Percentiles rank a stretch among this genome's conserved stretches.
phyloP scores from a whole-genome alignment of 2,888 invertebrate species.

The Eupithecia subfuscata region DNA sequence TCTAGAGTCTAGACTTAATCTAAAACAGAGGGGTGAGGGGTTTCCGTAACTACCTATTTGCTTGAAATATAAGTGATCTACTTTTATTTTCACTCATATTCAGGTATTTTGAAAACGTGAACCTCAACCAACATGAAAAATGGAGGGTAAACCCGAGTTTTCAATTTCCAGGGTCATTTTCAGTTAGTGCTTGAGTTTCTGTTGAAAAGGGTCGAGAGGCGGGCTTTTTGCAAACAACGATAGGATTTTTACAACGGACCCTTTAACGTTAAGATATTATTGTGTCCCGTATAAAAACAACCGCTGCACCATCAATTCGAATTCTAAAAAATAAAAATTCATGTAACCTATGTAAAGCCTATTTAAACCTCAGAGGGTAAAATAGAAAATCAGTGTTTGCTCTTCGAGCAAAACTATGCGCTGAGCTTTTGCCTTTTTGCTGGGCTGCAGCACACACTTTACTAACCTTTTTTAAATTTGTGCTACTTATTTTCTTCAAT shows the following conservation, averaged over 20 bases:
- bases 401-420: too few relatives aligned
- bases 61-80: neutral
- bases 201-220: conserved; percentile 24
- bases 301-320: neutral
- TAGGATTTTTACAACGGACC: conserved; percentile 6
- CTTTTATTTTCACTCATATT: neutral
- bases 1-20: too few relatives aligned
- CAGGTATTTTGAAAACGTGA: conserved; percentile 4
- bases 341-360: too few relatives aligned
- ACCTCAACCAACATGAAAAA: conserved; percentile 4
- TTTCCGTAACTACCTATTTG: neutral
- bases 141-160: conserved; percentile 19
- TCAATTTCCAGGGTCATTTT: conserved; percentile 24
- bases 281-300: neutral
- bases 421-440: too few relatives aligned
- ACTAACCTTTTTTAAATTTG: too few relatives aligned
- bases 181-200: conserved; percentile 24
- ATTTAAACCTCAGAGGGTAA: too few relatives aligned
- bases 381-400: too few relatives aligned
- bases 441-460: too few relatives aligned
- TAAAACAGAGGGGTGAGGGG: too few relatives aligned
- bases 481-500: too few relatives aligned
- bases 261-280: neutral
- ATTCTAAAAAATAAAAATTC: too few relatives aligned
- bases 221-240: conserved; percentile 12